phyloP scores from a whole-genome alignment of 1,140 invertebrate genomes.

The Drosophila sechellia region DNA sequence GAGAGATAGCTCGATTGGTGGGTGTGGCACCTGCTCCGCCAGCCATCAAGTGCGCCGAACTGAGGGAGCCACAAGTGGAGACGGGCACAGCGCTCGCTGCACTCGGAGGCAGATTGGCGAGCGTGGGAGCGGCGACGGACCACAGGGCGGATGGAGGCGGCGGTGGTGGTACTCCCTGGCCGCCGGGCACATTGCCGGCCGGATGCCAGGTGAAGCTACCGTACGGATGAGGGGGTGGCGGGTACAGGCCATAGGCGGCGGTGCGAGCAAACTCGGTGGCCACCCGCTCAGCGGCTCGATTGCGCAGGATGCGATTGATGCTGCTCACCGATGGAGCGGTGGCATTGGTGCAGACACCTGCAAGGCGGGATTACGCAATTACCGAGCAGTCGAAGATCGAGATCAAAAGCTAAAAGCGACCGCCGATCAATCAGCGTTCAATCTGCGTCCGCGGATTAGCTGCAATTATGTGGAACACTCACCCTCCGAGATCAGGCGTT shows the following conservation, averaged over 20 bases:
- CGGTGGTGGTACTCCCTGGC: conserved; percentile 46
- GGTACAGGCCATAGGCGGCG: conserved; percentile 94
- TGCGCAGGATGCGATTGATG: conserved; percentile 96
- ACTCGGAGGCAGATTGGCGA: conserved; percentile 60
- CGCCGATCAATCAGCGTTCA: conserved; percentile 58
- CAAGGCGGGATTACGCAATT: conserved; percentile 48
- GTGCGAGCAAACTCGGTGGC: conserved; percentile 96
- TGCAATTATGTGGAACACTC: conserved; percentile 84
- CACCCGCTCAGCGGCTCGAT: conserved; percentile 95
- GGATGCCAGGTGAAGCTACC: conserved; percentile 86
- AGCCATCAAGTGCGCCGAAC: conserved; percentile 57
- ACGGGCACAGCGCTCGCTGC: conserved; percentile 45
- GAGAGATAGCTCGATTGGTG: conserved; percentile 71
- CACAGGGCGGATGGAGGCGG: conserved; percentile 63
- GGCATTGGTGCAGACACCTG: conserved; percentile 93
- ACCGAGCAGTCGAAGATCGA: conserved; percentile 22
- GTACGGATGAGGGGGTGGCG: conserved; percentile 88
- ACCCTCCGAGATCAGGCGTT: conserved; percentile 97
- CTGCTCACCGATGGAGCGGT: conserved; percentile 95
- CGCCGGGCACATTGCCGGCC: conserved; percentile 52
- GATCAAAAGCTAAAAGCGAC: conserved; percentile 41
- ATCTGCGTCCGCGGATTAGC: conserved; percentile 37
- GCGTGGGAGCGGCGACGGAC: conserved; percentile 67
- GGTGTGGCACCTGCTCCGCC: conserved; percentile 30
- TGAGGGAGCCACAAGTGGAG: conserved; percentile 37